phyloP scores from a whole-genome alignment of 2,797 vertebrate species.

The Champsocephalus esox region DNA sequence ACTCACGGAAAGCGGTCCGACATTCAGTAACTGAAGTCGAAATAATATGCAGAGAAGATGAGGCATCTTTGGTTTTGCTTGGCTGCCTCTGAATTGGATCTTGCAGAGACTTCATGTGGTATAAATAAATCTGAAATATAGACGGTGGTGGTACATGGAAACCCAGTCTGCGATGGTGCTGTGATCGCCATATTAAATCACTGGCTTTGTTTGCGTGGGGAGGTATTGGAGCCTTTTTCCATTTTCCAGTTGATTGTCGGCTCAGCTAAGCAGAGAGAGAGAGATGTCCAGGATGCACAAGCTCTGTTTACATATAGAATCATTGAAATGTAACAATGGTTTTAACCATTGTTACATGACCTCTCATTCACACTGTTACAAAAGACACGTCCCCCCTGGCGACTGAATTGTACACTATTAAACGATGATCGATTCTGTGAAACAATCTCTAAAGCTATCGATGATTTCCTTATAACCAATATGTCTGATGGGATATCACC shows the following conservation, averaged over 20 bases:
- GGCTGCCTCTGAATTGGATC: slow-evolving; percentile 10
- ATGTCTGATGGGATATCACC: too few species aligned
- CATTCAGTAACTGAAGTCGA: slow-evolving; percentile 12
- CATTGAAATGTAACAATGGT: not conserved
- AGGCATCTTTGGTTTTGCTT: slow-evolving; percentile 10
- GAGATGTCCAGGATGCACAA: not conserved
- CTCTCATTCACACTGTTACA: too few species aligned
- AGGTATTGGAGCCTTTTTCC: slow-evolving; percentile 19
- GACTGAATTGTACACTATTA: too few species aligned
- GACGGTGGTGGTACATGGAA: not conserved
- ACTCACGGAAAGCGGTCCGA: slow-evolving; percentile 4
- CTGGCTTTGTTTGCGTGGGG: slow-evolving; percentile 21
- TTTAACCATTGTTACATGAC: too few species aligned
- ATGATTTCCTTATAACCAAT: too few species aligned
- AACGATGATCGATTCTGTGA: too few species aligned
- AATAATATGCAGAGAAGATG: not conserved
- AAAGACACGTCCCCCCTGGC: too few species aligned
- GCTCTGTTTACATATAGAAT: slow-evolving; percentile 6
- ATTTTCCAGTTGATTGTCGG: slow-evolving; percentile 9
- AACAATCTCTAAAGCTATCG: too few species aligned
- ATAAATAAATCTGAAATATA: slow-evolving; percentile 21
- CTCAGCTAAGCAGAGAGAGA: not conserved
- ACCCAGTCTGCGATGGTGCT: not conserved
- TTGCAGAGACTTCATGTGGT: slow-evolving; percentile 22
- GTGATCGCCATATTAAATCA: slow-evolving; percentile 7